Evolutionary conservation across 2,797 vertebrate species (phyloP).

Genomic region (Scolopax rusticola): DNA sequence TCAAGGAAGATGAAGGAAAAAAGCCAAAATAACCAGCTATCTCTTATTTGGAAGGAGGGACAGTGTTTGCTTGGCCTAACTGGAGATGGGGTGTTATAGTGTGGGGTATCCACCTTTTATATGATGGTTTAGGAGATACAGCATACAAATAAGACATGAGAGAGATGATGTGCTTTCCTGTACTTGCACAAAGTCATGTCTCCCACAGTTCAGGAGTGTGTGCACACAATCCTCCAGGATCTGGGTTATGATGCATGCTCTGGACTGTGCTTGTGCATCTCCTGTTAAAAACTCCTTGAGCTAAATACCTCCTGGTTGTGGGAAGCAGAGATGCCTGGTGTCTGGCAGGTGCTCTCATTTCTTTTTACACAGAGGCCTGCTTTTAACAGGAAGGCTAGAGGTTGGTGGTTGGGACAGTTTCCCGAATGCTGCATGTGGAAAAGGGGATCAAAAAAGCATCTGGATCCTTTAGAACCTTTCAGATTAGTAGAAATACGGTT

Average conservation of each 20-base stretch:
- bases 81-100: fast-evolving
- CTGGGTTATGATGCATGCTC: fast-evolving
- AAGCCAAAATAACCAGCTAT: not conserved
- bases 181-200: not conserved
- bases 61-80: not conserved
- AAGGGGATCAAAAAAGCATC: not conserved
- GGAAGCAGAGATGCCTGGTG: not conserved
- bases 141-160: fast-evolving
- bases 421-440: not conserved
- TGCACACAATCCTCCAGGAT: not conserved
- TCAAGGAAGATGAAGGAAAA: not conserved
- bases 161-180: not conserved
- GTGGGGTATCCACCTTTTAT: not conserved
- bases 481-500: not conserved
- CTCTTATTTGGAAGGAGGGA: fast-evolving
- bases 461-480: not conserved
- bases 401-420: not conserved
- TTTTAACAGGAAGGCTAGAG: not conserved
- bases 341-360: not conserved
- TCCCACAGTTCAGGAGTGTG: not conserved
- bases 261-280: not conserved
- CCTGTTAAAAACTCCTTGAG: not conserved
- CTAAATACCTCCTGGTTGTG: not conserved
- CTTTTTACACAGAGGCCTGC: not conserved
- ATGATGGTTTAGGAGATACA: fast-evolving